Conservation (phyloP, 2,888 invertebrate species). For the Tillus elongatus region DNA sequence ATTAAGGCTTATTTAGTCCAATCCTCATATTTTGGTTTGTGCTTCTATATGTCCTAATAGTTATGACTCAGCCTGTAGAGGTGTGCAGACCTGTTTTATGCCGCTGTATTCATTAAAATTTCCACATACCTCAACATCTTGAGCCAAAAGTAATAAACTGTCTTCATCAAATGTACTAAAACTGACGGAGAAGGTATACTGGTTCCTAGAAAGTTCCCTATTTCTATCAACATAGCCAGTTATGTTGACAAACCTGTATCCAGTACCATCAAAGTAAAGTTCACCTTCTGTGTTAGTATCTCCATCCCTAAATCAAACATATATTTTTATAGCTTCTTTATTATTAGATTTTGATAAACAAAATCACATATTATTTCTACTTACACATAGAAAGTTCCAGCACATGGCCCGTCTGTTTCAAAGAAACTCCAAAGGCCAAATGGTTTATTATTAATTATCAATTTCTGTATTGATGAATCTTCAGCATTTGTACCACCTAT, state of each 20-base stretch:
- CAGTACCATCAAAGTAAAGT: conserved; percentile 30
- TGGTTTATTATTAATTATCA: conserved; percentile 65
- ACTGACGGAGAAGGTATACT: conserved; percentile 37
- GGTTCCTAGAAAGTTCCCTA: not conserved
- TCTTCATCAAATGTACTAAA: conserved; percentile 83
- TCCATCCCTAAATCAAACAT: conserved; percentile 11
- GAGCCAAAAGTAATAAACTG: conserved; percentile 75
- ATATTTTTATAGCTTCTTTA: conserved; percentile 11
- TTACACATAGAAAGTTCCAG: conserved; percentile 27
- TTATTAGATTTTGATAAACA: too few species aligned
- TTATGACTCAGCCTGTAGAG: too few species aligned
- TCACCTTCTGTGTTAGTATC: conserved; percentile 14
- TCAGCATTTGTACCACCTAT: conserved; percentile 33
- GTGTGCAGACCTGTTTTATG: too few species aligned
- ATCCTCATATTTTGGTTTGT: too few species aligned
- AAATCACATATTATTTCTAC: conserved; percentile 29
- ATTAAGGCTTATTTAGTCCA: too few species aligned
- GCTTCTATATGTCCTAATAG: too few species aligned
- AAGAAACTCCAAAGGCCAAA: conserved; percentile 86
- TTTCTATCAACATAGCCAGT: not conserved
- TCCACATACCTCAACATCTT: conserved; percentile 59
- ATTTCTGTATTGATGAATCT: conserved; percentile 73
- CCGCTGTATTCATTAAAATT: not conserved
- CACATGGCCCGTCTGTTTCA: conserved; percentile 49
- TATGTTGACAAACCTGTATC: conserved; percentile 23